Evolutionary conservation across 2,113 vertebrate genomes (phyloP).

Genomic region (Colius striatus): DNA sequence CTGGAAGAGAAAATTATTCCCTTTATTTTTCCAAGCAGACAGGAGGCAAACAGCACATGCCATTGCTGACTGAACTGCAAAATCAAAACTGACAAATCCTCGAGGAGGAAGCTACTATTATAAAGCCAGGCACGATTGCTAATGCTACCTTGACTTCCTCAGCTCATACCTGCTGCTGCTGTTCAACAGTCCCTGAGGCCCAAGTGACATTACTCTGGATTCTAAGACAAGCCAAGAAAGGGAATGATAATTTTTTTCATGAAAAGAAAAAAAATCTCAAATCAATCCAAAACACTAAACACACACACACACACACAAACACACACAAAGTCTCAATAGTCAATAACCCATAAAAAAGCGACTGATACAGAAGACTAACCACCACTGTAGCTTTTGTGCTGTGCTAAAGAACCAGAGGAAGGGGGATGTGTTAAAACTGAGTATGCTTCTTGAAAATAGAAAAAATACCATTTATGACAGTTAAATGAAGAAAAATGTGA

Average conservation of each 20-base stretch:
- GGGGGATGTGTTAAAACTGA: background rate
- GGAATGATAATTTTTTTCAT: conserved; percentile 49
- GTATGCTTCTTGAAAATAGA: background rate
- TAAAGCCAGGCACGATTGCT: conserved; percentile 33
- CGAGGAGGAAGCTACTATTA: conserved; percentile 45
- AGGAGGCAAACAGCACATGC: conserved; percentile 68
- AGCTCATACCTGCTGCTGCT: conserved; percentile 18
- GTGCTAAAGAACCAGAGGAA: background rate
- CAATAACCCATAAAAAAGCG: background rate
- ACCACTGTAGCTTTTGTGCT: background rate
- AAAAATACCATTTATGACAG: background rate
- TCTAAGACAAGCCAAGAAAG: conserved; percentile 33
- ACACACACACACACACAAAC: too few relatives aligned
- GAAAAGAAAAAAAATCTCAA: background rate
- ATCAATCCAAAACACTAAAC: too few relatives aligned
- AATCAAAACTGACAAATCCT: conserved; percentile 77
- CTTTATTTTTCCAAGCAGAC: conserved; percentile 68
- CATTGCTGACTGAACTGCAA: conserved; percentile 68
- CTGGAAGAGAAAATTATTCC: conserved; percentile 67
- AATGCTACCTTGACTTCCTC: conserved; percentile 18
- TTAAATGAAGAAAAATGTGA: background rate
- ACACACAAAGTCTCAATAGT: too few relatives aligned
- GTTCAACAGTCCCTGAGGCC: conserved; percentile 10
- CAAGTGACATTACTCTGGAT: conserved; percentile 46
- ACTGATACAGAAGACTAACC: background rate